phyloP scores from a whole-genome alignment of 2,113 vertebrate genomes.

The Esox niger region DNA sequence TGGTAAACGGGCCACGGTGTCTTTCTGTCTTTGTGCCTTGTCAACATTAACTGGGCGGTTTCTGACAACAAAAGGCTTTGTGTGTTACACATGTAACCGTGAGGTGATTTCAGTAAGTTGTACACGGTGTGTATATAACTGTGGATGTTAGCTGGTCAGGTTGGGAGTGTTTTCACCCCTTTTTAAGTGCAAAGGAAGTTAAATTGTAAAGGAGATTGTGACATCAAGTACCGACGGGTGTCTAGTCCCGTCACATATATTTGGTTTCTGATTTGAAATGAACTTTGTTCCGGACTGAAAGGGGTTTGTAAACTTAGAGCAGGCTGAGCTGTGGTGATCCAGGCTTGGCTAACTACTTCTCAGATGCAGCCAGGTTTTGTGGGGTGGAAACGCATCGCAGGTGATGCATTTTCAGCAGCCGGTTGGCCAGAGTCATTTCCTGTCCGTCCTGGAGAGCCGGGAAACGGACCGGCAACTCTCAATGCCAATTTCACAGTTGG shows the following conservation, averaged over 20 bases:
- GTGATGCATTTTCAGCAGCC: slow-evolving; percentile 3
- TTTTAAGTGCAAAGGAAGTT: too few species aligned
- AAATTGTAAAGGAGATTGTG: too few species aligned
- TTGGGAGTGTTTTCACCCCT: too few species aligned
- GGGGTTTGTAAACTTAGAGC: not conserved
- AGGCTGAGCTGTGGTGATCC: not conserved
- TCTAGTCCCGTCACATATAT: too few species aligned
- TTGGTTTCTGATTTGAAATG: too few species aligned
- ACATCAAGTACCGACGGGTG: too few species aligned
- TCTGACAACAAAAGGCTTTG: not conserved
- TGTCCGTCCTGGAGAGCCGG: not conserved
- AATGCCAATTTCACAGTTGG: slow-evolving; percentile 17
- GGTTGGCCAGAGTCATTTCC: not conserved
- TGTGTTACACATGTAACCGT: not conserved
- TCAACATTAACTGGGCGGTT: not conserved
- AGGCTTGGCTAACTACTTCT: not conserved
- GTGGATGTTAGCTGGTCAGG: too few species aligned
- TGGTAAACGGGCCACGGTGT: not conserved
- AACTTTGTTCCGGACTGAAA: too few species aligned
- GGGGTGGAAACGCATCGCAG: slow-evolving; percentile 12
- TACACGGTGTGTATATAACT: not conserved
- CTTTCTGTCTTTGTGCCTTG: not conserved
- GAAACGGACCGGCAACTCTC: slow-evolving; percentile 12
- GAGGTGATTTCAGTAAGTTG: not conserved
- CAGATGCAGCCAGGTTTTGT: not conserved